Percentiles rank a stretch among this genome's conserved stretches.
These are phyloP conservation scores for Halcyon malimbica DNA, from an alignment of 2,113 vertebrate genomes.

Conservation along the genomic window DNA sequence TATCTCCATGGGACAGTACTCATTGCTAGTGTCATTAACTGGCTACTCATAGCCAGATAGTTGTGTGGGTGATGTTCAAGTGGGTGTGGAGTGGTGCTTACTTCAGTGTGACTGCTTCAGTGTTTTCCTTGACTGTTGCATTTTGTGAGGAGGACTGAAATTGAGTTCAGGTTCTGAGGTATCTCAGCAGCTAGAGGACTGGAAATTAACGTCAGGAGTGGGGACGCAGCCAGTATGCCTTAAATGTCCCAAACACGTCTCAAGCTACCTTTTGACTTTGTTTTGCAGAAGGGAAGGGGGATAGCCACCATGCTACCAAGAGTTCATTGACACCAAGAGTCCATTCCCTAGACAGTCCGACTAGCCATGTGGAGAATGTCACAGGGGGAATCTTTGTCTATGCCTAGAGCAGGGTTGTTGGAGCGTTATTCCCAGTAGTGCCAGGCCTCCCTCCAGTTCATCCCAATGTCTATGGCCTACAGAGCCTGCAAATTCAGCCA, in stretches of 20 bases:
- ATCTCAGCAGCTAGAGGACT: neutral
- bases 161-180: fast-evolving
- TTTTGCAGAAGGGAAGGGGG: neutral
- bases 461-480: fast-evolving
- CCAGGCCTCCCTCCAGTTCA: neutral
- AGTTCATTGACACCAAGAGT: no score
- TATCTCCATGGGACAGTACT: neutral
- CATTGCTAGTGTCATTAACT: neutral
- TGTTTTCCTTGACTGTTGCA: neutral
- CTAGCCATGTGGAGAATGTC: neutral
- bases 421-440: neutral
- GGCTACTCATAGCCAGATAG: neutral
- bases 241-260: neutral
- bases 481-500: neutral
- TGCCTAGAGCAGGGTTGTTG: neutral
- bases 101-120: neutral
- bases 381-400: neutral
- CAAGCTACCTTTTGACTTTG: neutral
- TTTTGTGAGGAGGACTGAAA: neutral
- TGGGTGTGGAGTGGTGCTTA: neutral
- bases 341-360: neutral
- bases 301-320: neutral
- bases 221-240: neutral
- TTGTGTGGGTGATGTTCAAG: neutral
- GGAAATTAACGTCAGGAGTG: neutral